Evolutionary conservation across 2,888 invertebrate genomes (phyloP), one percentile per base, ranked within the genome.

Genomic region (Unio pictorum): DNA sequence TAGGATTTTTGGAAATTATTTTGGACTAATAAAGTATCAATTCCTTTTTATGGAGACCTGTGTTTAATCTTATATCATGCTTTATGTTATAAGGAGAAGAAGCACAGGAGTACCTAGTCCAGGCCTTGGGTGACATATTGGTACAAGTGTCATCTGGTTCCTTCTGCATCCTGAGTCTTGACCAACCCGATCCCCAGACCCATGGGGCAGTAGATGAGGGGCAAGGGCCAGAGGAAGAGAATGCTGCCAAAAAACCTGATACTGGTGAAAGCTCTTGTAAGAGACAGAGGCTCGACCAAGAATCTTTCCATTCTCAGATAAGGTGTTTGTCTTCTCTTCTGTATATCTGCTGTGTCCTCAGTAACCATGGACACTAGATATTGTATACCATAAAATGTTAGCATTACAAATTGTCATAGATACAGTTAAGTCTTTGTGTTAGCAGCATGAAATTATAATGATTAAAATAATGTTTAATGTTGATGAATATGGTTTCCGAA

Each of bases 301-400:
- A 86, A 65, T 67, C 80, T 56, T 87, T 87, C 69, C 87, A 87
- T 74, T 79, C 80, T 56, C 75, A 78, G 30, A 78, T 87, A 64
- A 81, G 83, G 86, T 86, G 72, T 61, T 15, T 58, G 15, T 23
- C 59, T 65, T 17, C 23, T 56, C 4, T 34, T 55, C 4, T 59
- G 17, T 20, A 20, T 63, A 54, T 56, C 28, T 28, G 4, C 55
- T 55, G 56, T 34, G 3, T 34, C 0, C 15, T 15, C 45, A 45
- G 11, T 45, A 45, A 45, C 45, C 45, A 15, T 11, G 15, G 45
- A 45, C 15, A 45, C 45, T 3, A 45, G 45, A 45, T 45, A 45
- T 15, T 45, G 45, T 11, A 45, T 15, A 45, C 15, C 34, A 34
- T 7, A 7, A 34, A 34, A 45, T 45, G 15, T 45, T 15, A 45